A percentile compares a stretch with the other conserved stretches of the same genome.
These are phyloP conservation scores for Oreochromis spilurus DNA, from an alignment of 2,113 vertebrate genomes.

Conservation along the genomic window DNA sequence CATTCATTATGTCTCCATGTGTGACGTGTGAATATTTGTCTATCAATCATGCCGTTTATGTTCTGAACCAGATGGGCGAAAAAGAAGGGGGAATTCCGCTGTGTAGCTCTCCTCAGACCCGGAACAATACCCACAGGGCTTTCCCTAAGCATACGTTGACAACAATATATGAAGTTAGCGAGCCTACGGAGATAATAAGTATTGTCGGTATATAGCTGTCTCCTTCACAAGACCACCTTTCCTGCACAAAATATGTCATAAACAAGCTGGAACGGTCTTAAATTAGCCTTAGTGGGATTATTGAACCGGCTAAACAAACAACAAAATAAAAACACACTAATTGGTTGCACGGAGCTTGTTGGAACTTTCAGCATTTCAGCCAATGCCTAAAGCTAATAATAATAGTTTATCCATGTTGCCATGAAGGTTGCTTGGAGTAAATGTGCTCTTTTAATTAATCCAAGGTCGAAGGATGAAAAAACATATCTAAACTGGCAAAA, in stretches of 20 bases:
- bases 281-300: neutral
- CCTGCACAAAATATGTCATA: neutral
- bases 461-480: neutral
- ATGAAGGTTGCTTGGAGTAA: neutral
- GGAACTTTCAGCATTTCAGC: neutral
- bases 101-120: neutral
- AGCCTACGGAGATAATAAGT: slow-evolving; percentile 11
- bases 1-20: neutral
- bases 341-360: neutral
- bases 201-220: neutral
- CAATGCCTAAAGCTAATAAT: neutral
- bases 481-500: neutral
- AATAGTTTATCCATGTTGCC: neutral
- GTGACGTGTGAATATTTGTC: neutral
- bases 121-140: neutral
- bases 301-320: neutral
- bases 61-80: slow-evolving; percentile 20
- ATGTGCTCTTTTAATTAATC: neutral
- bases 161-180: slow-evolving; percentile 3
- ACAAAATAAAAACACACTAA: neutral
- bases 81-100: slow-evolving; percentile 39
- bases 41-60: slow-evolving; percentile 1
- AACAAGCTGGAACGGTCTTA: neutral
- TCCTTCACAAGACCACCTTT: neutral
- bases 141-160: neutral